These are phyloP conservation scores for Campoplex capitator DNA, from an alignment of 2,888 invertebrate genomes.

Conservation along the genomic window DNA sequence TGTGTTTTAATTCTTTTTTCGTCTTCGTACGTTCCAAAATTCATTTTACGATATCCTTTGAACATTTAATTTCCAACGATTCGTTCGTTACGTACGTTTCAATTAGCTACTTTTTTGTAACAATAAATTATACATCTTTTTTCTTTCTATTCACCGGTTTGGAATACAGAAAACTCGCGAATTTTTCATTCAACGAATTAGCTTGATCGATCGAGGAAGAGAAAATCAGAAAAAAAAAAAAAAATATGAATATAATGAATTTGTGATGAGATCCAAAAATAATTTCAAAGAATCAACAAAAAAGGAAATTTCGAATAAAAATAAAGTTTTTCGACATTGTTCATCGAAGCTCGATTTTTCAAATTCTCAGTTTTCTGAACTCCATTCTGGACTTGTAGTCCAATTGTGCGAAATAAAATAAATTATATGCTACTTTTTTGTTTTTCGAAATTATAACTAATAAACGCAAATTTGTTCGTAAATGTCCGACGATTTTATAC, in stretches of 20 bases:
- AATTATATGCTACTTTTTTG: constrained; percentile 8
- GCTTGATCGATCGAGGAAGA: background rate
- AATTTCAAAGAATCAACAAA: background rate
- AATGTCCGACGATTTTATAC: constrained; percentile 9
- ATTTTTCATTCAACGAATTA: constrained; percentile 7
- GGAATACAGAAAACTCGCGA: constrained; percentile 50
- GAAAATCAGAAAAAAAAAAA: background rate
- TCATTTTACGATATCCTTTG: constrained; percentile 55
- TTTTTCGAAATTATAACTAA: background rate
- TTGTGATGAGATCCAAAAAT: background rate
- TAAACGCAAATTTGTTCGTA: background rate
- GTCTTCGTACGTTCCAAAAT: constrained; percentile 67
- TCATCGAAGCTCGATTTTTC: constrained; percentile 42
- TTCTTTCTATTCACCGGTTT: constrained; percentile 33
- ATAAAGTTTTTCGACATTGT: background rate
- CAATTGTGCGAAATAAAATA: constrained; percentile 42
- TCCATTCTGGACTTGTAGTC: constrained; percentile 3
- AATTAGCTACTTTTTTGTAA: constrained; percentile 67
- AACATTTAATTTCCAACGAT: constrained; percentile 22
- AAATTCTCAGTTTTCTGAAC: constrained; percentile 20
- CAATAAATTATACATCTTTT: constrained; percentile 75
- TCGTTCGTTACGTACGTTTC: constrained; percentile 73
- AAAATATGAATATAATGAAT: constrained; percentile 7
- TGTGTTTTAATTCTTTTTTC: constrained; percentile 26
- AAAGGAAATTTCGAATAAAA: background rate